Conservation (phyloP, 2,797 vertebrate species). For the Steatocranus sp. region DNA sequence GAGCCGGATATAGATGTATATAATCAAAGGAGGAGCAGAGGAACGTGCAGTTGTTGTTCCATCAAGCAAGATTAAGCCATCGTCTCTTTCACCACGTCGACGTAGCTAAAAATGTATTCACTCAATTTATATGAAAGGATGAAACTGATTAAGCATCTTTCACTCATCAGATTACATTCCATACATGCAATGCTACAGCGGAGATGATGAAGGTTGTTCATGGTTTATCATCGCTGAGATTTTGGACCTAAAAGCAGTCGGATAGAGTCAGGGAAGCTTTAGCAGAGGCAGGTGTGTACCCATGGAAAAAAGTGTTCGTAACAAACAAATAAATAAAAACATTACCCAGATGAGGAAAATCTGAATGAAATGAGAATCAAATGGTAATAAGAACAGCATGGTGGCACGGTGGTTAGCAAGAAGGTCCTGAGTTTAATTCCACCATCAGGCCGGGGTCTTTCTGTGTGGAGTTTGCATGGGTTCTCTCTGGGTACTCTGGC, state of each 20-base stretch:
- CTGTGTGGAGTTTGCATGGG: background rate
- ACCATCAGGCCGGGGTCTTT: background rate
- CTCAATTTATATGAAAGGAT: background rate
- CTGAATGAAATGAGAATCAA: background rate
- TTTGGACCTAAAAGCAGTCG: background rate
- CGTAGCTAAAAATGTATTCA: conserved; percentile 3
- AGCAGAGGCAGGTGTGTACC: conserved; percentile 34
- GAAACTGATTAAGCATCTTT: background rate
- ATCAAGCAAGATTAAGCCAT: conserved; percentile 56
- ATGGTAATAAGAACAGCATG: background rate
- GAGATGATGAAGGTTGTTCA: background rate
- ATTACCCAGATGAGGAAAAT: conserved; percentile 7
- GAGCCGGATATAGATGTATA: conserved; percentile 45
- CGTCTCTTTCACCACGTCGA: conserved; percentile 37
- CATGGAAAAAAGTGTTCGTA: background rate
- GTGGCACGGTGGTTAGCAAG: background rate
- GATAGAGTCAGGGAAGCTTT: conserved; percentile 42
- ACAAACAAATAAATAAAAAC: conserved; percentile 10
- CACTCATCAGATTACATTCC: background rate
- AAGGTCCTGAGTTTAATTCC: background rate
- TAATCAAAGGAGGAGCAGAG: conserved; percentile 58
- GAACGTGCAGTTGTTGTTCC: conserved; percentile 43
- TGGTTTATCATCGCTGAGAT: background rate
- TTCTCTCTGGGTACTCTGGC: background rate
- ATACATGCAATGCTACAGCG: background rate